Evolutionary conservation across 1,140 invertebrate species (phyloP).

Genomic region (Panulirus ornatus): DNA sequence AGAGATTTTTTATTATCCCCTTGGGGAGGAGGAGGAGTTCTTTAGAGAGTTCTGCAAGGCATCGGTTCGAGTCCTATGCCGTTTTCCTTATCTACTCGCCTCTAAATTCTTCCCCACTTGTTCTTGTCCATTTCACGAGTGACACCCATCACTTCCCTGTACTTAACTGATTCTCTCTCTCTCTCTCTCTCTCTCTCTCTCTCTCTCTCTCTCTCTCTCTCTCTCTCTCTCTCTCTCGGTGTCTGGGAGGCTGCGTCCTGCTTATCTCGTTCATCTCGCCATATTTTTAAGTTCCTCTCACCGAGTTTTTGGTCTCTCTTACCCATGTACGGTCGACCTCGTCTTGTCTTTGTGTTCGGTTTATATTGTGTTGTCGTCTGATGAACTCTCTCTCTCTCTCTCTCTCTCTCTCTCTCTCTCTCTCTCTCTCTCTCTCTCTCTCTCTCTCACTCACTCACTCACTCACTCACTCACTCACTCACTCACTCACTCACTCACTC

Average conservation of each 20-base stretch:
- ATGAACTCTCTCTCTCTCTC: neutral
- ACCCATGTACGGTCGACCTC: too few species aligned
- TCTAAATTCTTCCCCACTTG: too few species aligned
- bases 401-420: neutral
- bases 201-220: neutral
- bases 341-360: neutral
- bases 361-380: neutral
- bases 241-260: neutral
- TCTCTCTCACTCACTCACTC: neutral
- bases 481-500: conserved; percentile 5
- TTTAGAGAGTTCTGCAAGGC: too few species aligned
- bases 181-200: conserved; percentile 31
- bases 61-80: too few species aligned
- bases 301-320: neutral
- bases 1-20: neutral
- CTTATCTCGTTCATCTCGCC: neutral
- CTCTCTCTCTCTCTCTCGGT: too few species aligned
- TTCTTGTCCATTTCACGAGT: too few species aligned
- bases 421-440: neutral
- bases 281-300: neutral
- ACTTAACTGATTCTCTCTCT: neutral
- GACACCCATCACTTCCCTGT: too few species aligned
- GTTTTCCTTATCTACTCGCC: too few species aligned
- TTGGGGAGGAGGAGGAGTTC: too few species aligned
- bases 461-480: conserved; percentile 9